Base-by-base conservation (phyloP, 2,888 invertebrate genomes). In the Drosophila mulleri region DNA sequence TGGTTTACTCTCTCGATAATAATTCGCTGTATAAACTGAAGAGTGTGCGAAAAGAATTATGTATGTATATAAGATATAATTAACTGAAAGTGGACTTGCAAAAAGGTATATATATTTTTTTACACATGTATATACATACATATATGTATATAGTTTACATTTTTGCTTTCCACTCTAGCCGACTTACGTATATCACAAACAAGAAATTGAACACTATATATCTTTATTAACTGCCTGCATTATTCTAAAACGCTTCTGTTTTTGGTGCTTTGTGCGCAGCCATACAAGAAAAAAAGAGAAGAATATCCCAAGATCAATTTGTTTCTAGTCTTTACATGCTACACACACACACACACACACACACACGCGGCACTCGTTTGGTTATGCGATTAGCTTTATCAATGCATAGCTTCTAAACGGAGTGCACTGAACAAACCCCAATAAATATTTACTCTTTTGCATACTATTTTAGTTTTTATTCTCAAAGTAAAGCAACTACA, bases 101-200 rank as follows among this genome's bases (percentile, higher is more conserved):
- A 71, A 81, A 52, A 67, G 60, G 59, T 65, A 73, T 63, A 83
- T 86, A 83, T 82, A 83, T 86, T 83, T 83, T 86, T 83, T 83
- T 83, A 78, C 74, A 80, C 67, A 82, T 72, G 59, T 79, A 67
- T 75, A 68, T 75, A n/a, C n/a, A n/a, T n/a, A 80, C 67, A 82
- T 72, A 57, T 79, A 67, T 75, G 67, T 75, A 50, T 67, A 72
- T 82, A 58, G 73, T 76, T 83, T 85, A 72, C 70, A 23, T 59
- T 78, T 75, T 83, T 83, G 83, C 82, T 85, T 80, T 73, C 71
- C 78, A 80, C 82, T 56, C 76, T 50, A 48, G 8, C 41, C 29
- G 23, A 52, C 29, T 60, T 37, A 47, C 47, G 12, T 65, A 63
- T 54, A 78, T 75, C 68, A 80, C 68, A 80, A 66, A 74, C 18